These are phyloP conservation scores for Brachyalestes nurse DNA, from an alignment of 2,797 vertebrate species.

Conservation along the genomic window DNA sequence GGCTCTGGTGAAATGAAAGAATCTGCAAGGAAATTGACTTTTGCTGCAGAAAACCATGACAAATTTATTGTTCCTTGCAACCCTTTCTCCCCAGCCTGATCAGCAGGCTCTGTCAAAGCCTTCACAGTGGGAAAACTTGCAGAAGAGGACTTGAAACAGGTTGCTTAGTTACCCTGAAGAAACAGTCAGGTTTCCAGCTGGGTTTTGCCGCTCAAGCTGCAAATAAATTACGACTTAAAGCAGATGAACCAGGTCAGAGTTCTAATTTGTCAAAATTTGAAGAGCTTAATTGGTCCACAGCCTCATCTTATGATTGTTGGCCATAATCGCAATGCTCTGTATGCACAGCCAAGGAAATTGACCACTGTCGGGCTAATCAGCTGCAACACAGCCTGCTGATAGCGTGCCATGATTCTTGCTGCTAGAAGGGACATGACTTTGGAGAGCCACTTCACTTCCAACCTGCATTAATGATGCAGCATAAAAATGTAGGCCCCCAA, in stretches of 20 bases:
- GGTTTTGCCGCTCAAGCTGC: background rate
- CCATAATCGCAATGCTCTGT: background rate
- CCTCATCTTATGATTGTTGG: background rate
- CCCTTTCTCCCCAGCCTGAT: background rate
- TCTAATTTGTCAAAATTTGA: background rate
- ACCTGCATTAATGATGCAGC: background rate
- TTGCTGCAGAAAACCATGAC: background rate
- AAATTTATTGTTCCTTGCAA: background rate
- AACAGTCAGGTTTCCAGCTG: background rate
- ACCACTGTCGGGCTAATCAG: conserved; percentile 34
- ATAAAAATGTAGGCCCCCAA: background rate
- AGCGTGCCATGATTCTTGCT: background rate
- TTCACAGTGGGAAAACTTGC: conserved; percentile 3
- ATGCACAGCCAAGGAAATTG: conserved; percentile 7
- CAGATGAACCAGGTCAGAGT: background rate
- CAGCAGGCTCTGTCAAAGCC: background rate
- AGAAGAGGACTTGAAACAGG: background rate
- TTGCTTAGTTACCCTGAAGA: conserved; percentile 27
- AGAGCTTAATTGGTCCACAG: conserved; percentile 6
- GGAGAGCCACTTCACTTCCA: conserved; percentile 10
- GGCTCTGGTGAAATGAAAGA: background rate
- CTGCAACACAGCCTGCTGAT: conserved; percentile 5
- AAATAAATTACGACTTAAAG: background rate
- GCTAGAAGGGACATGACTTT: background rate
- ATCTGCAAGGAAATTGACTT: background rate